Evolutionary conservation across 2,888 invertebrate species (phyloP), one percentile per base, ranked within the genome.

Genomic region (Crossocerus cetratus): DNA sequence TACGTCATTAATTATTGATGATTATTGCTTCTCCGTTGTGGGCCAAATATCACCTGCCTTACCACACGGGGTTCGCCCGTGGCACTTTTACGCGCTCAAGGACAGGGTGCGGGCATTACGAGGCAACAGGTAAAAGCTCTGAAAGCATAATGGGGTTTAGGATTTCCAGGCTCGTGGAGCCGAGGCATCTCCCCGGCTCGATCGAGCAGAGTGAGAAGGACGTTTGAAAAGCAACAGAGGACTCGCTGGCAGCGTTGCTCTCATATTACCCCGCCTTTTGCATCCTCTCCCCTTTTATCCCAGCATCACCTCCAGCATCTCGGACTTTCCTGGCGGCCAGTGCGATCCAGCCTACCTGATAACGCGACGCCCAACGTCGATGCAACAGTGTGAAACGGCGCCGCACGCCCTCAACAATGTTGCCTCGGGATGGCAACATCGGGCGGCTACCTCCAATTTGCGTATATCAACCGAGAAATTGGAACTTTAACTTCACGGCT

Each of bases 231-330:
- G 58, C 75, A 73, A 67, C 78, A 84, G 82, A 84, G 82, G 84
- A 86, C 82, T 83, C 79, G 77, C 77, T 71, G 79, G 69, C 78
- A 55, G 82, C 69, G 78, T 68, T 70, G 79, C 71, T 83, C 83
- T 87, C 87, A 74, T 84, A 83, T 87, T 87, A 87, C 87, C 81
- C 75, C 70, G 69, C 58, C 20, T 77, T 71, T 80, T 77, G 77
- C 76, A 78, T 72, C 79, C 73, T 69, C 62, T 63, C 74, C 69
- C 61, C 62, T 64, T 72, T 64, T 68, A 49, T 45, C 58, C 20
- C 55, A 58, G 3, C 20, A 55, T 60, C 68, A 65, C 61, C 70
- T 61, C 65, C 66, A 63, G 65, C 20, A 42, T 56, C 64, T 61
- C 67, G 54, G 64, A 61, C 59, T 55, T 49, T 13, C 49, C 49